Percentiles rank a stretch among this genome's conserved stretches.
phyloP scores from a whole-genome alignment of 2,113 vertebrate genomes.

The Sphyrna mokarran region DNA sequence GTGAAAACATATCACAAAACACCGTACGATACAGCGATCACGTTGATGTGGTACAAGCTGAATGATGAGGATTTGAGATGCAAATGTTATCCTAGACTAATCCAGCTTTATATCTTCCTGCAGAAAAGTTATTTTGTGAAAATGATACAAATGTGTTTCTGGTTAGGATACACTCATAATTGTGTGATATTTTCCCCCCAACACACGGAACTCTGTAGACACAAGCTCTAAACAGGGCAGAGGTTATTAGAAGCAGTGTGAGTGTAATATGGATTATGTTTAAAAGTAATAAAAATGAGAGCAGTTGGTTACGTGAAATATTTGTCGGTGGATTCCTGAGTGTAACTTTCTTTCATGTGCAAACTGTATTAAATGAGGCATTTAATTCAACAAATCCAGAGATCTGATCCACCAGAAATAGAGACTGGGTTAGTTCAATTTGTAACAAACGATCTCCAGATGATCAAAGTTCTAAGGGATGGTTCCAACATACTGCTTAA shows the following conservation, averaged over 20 bases:
- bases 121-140: conserved; percentile 56
- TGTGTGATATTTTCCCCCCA: conserved; percentile 63
- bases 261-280: conserved; percentile 83
- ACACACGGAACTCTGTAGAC: conserved; percentile 81
- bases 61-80: not conserved
- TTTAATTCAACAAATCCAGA: conserved; percentile 99
- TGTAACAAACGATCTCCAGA: conserved; percentile 98
- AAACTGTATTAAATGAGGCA: conserved; percentile 95
- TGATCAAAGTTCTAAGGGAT: conserved; percentile 95
- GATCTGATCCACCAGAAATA: conserved; percentile 96
- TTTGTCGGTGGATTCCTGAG: conserved; percentile 83
- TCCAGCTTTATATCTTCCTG: conserved; percentile 38
- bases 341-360: conserved; percentile 88
- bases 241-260: conserved; percentile 76
- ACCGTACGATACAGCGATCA: not conserved
- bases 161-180: conserved; percentile 88
- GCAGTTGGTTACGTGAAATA: conserved; percentile 96
- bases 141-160: conserved; percentile 77
- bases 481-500: conserved; percentile 99
- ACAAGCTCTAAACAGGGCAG: conserved; percentile 64
- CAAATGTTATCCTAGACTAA: conserved; percentile 29
- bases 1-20: not conserved
- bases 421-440: conserved; percentile 99
- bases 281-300: conserved; percentile 94
- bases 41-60: conserved; percentile 3